A percentile compares a stretch with the other conserved stretches of the same genome.
These are phyloP conservation scores for Dendroctonus ponderosae DNA, from an alignment of 1,140 invertebrate genomes.

Conservation along the genomic window DNA sequence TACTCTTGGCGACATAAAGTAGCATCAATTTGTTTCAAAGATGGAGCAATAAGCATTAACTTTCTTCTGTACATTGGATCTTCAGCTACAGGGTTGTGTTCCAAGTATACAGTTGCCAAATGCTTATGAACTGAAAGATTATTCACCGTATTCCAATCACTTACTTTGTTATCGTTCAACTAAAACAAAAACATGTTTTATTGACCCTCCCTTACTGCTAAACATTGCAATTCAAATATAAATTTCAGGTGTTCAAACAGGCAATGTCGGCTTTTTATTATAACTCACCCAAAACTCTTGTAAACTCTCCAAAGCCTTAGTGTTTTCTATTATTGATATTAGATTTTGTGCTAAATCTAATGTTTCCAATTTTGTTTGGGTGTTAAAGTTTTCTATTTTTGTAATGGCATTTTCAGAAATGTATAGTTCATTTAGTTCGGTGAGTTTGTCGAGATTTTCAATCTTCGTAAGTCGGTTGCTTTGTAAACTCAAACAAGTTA, in stretches of 20 bases:
- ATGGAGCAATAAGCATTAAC: constrained; percentile 83
- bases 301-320: constrained; percentile 71
- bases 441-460: constrained; percentile 77
- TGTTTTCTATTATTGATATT: constrained; percentile 78
- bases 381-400: constrained; percentile 69
- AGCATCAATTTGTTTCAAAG: constrained; percentile 91
- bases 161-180: constrained; percentile 90
- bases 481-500: constrained; percentile 86
- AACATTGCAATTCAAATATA: background rate
- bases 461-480: constrained; percentile 86
- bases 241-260: background rate
- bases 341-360: constrained; percentile 89
- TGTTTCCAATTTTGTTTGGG: constrained; percentile 73
- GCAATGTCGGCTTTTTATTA: background rate
- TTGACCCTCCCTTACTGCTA: too few species aligned
- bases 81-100: constrained; percentile 84
- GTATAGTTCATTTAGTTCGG: constrained; percentile 84
- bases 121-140: constrained; percentile 71
- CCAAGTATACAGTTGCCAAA: constrained; percentile 88
- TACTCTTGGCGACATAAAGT: constrained; percentile 72
- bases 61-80: constrained; percentile 89
- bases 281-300: constrained; percentile 90
- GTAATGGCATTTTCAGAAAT: constrained; percentile 91
- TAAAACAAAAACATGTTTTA: constrained; percentile 59
- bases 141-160: constrained; percentile 83